Base-by-base conservation (phyloP, 2,797 vertebrate species). In the Lutjanus campechanus region DNA sequence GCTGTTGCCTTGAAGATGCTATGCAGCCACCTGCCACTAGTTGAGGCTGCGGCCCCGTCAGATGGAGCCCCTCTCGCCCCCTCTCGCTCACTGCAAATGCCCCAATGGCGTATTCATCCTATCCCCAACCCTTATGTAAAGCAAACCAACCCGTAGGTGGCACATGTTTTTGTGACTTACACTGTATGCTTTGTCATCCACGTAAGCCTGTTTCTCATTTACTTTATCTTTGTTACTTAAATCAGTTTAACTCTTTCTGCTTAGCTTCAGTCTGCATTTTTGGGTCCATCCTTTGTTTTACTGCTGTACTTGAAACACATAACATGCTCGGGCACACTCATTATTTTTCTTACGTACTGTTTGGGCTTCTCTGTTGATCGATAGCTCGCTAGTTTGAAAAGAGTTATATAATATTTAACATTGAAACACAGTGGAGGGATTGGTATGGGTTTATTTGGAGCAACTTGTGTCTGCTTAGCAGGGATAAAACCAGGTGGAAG, bases 331-430 rank as follows among this genome's bases (percentile, higher is more conserved):
- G 50, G 3, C 11, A 17, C 13, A n/a, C 29, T 40, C n/a, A 53
- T 7, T 7, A 0, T 69, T 61, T 66, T 56, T 8, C 0, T 36
- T 5, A 46, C 47, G 46, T 59, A 10, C 9, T 66, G 8, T 51
- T 46, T 44, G 17, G 6, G 43, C n/a, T 50, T 47, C 16, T 60
- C 25, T 41, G 55, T 40, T 82, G 56, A 73, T 71, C 58, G 63
- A 61, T 60, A 64, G 50, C 29, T 11, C 59, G 61, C 53, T 36
- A 63, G 78, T 72, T 76, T 60, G 54, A 85, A 44, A 63, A 47
- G n/a, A 71, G 67, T 56, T n/a, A 77, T 64, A 41, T 56, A 64
- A 43, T 50, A 63, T 56, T 49, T 56, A 47, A 22, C n/a, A 20
- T 19, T 17, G 49, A 8, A 47, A 19, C 13, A 44, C 36, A 19